Evolutionary conservation across 2,888 invertebrate species (phyloP).

Genomic region (Alloscopus bannaensis): DNA sequence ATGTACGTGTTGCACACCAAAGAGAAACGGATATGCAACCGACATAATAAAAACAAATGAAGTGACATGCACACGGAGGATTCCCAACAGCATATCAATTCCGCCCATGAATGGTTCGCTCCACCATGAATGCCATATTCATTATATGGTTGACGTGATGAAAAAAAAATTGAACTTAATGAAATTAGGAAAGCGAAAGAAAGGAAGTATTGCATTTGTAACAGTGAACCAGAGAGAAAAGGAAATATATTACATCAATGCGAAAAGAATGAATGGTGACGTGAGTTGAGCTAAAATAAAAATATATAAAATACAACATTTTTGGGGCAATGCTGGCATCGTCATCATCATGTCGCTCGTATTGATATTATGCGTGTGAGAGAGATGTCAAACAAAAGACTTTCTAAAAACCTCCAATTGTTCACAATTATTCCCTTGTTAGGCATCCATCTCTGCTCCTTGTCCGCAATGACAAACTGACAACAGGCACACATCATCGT

Average conservation of each 20-base stretch:
- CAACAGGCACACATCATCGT: conserved; percentile 15
- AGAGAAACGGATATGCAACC: conserved; percentile 26
- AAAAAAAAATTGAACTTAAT: conserved; percentile 34
- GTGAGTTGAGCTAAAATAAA: no score
- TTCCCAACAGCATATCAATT: conserved; percentile 13
- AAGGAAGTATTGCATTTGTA: neutral
- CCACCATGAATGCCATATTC: no score
- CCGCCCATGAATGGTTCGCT: conserved; percentile 15
- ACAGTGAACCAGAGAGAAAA: conserved; percentile 10
- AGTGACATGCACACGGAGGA: no score
- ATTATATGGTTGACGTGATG: no score
- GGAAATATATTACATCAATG: conserved; percentile 31
- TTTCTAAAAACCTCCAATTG: conserved; percentile 23
- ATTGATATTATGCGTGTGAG: neutral
- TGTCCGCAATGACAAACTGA: conserved; percentile 4
- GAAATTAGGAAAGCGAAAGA: conserved; percentile 20
- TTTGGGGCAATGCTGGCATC: conserved; percentile 18
- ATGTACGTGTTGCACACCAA: no score
- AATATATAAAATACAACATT: no score
- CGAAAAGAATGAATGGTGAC: neutral
- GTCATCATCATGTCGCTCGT: conserved; percentile 5
- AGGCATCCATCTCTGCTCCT: neutral
- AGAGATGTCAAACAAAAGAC: conserved; percentile 9
- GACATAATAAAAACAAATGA: no score
- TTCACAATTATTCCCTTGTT: conserved; percentile 12